A percentile compares a stretch with the other conserved stretches of the same genome.
phyloP scores from a whole-genome alignment of 1,140 invertebrate genomes.

The Drosophila bocqueti region DNA sequence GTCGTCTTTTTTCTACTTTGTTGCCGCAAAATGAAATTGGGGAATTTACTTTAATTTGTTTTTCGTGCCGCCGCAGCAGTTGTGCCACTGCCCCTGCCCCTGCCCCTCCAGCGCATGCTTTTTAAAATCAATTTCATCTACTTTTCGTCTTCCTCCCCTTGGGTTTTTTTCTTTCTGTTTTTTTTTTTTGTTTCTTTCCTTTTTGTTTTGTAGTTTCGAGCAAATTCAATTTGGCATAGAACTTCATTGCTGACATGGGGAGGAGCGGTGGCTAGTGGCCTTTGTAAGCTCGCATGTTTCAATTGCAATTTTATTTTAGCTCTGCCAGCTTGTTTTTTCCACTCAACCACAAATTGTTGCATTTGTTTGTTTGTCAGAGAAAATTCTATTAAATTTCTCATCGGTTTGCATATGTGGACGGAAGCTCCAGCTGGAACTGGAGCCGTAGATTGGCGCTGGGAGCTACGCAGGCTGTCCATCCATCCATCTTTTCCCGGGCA shows the following conservation, averaged over 20 bases:
- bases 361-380: conserved; percentile 56
- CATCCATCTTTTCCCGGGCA: conserved; percentile 25
- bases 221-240: conserved; percentile 79
- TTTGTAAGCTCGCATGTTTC: conserved; percentile 57
- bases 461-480: background rate
- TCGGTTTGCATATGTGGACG: conserved; percentile 47
- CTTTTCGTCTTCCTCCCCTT: conserved; percentile 49
- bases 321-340: conserved; percentile 38
- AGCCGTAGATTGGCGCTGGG: conserved; percentile 2
- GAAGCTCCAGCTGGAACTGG: background rate
- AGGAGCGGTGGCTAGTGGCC: conserved; percentile 15
- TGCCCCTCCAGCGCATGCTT: conserved; percentile 40
- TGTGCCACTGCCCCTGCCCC: conserved; percentile 16
- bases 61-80: conserved; percentile 75
- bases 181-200: conserved; percentile 12
- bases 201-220: conserved; percentile 74
- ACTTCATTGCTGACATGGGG: conserved; percentile 38
- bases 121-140: conserved; percentile 83
- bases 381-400: conserved; percentile 65
- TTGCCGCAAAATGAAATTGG: conserved; percentile 80
- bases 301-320: conserved; percentile 64
- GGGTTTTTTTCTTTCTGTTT: background rate
- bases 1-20: conserved; percentile 56
- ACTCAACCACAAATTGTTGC: conserved; percentile 65
- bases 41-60: conserved; percentile 83